Base-by-base conservation (phyloP, 1,140 invertebrate genomes). In the Eupeodes corollae region DNA sequence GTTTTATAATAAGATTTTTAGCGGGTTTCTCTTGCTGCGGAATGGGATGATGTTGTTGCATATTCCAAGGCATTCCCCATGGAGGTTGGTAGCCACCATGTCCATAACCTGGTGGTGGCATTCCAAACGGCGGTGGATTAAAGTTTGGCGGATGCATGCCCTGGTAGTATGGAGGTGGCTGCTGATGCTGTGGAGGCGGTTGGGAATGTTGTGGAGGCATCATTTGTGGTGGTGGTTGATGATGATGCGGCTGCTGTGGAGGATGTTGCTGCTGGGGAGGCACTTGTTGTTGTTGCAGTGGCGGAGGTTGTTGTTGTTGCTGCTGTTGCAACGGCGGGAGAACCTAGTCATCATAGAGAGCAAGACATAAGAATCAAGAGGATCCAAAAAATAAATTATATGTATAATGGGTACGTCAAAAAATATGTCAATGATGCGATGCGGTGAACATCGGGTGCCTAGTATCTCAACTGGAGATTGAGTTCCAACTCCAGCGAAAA, bases 21-120 rank as follows among this genome's bases (percentile, higher is more conserved):
- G 63, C 57, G 2, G 67, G 68, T 34, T 64, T 69, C 10, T 64
- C 62, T 35, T 58, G 61, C 3, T 30, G 15, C 34, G 52, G 45
- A 11, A 51, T 49, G 1, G 52, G 51, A n/a, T 53, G 57, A 49
- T 64, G 62, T 59, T 63, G 57, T 14, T 79, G 79, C 61, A 77
- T 75, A 55, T 73, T 76, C 73, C 70, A 75, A 14, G 70, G 63
- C 12, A 69, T 57, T 10, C 70, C 67, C 21, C 70, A 67, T 19
- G 67, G 67, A 1, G 52, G 57, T 42, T 54, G 56, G 37, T 52
- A 55, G n/a, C 53, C 56, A 5, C 52, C 56, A 57, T 79, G 79
- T 13, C 77, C 79, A 52, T 77, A 81, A 6, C 79, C 79, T 21
- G 79, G 82, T 2, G 80, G 82, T 2, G 81, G 77, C 49, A 71